Base-by-base conservation (phyloP, 2,888 invertebrate species). In the Limenitis camilla region DNA sequence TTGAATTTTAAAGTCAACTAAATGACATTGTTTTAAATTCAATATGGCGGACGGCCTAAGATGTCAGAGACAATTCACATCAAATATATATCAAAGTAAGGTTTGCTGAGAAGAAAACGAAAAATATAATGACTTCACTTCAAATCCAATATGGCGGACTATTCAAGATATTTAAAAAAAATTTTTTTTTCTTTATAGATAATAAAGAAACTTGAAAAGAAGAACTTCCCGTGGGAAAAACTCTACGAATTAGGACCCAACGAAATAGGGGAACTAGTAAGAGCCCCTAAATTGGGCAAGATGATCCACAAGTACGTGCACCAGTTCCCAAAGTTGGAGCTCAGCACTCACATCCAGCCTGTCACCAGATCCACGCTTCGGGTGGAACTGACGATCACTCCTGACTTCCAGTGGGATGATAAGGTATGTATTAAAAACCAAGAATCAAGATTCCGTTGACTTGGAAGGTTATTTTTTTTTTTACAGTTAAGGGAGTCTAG, bases 341-440 rank as follows among this genome's bases (percentile, higher is more conserved):
- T 99, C 6, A 94, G 97, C 0, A 98, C 99, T 0, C 97, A 99
- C 73, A 97, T 99, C 63, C 98, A 99, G 76, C 99, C 99, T 0
- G 97, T 99, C 60, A 99, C 99, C 0, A 80, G 95, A 49, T 93
- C 95, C 1, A 99, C 98, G 0, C 84, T 99, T 19, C 89, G 97
- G 49, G 97, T 99, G 0, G 99, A 99, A 79, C 84, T 99, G 10
- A 98, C 98, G 0, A 96, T 99, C 55, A 97, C 97, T 0, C 99
- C 99, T 0, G 99, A 99, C 82, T 99, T 99, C 81, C 96, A 98
- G 70, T 99, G 99, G 99, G 99, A 99, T 66, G 98, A 98, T 59
- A 98, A 98, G 84, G 89, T 95, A 28, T 91, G 91, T 8, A 9
- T 5, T 19, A 8, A 9, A 0, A 88, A 88, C 4, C 27, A 3